Conservation (phyloP, 2,113 vertebrate species). For the Fukomys damarensis region DNA sequence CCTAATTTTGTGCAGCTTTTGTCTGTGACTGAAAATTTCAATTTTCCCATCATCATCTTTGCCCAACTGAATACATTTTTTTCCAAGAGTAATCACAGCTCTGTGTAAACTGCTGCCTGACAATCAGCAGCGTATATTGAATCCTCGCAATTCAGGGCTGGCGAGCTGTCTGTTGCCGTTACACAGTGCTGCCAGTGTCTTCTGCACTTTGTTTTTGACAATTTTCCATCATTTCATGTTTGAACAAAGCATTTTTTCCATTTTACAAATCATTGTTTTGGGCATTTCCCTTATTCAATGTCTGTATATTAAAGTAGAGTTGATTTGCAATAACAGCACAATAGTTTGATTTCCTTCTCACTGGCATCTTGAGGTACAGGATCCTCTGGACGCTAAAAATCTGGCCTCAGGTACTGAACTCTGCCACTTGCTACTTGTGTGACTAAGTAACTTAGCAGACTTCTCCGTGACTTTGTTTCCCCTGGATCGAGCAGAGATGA, state of each 20-base stretch:
- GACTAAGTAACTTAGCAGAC: not conserved
- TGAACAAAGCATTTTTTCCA: not conserved
- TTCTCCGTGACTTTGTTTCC: not conserved
- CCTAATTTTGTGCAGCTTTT: slow-evolving; percentile 44
- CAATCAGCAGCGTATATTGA: no score
- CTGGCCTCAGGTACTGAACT: not conserved
- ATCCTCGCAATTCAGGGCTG: not conserved
- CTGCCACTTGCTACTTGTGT: not conserved
- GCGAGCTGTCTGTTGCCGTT: not conserved
- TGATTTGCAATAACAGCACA: not conserved
- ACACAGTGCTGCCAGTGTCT: not conserved
- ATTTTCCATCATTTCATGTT: not conserved
- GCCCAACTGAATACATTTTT: not conserved
- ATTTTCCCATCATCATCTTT: not conserved
- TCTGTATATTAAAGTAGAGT: not conserved
- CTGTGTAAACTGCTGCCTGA: not conserved
- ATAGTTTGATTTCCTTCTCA: not conserved
- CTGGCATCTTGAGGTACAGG: not conserved
- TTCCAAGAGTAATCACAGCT: not conserved
- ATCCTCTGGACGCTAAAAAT: not conserved
- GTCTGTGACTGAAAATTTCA: not conserved
- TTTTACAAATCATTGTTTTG: not conserved
- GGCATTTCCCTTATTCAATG: not conserved
- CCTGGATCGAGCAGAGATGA: not conserved
- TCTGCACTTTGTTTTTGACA: not conserved